Percentiles rank a stretch among this genome's conserved stretches.
phyloP scores from a whole-genome alignment of 1,140 invertebrate species.

The Heliconius hermathena region DNA sequence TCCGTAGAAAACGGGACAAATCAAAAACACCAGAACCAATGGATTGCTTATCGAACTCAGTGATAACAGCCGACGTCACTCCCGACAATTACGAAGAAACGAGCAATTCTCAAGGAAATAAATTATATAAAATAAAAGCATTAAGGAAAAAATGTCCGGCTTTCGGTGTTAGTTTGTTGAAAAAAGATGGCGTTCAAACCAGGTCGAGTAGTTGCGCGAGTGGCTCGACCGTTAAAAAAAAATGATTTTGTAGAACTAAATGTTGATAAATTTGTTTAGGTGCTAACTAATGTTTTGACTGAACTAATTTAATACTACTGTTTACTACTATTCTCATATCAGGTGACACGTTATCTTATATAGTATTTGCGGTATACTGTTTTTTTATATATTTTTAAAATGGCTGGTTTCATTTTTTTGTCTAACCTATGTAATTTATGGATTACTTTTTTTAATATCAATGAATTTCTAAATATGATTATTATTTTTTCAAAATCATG shows the following conservation, averaged over 20 bases:
- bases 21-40: conserved; percentile 76
- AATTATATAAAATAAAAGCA: conserved; percentile 79
- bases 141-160: conserved; percentile 73
- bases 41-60: conserved; percentile 69
- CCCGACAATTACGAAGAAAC: conserved; percentile 73
- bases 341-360: conserved; percentile 42
- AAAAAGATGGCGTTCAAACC: conserved; percentile 75
- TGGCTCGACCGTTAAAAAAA: conserved; percentile 73
- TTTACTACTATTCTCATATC: conserved; percentile 58
- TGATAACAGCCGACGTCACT: conserved; percentile 70
- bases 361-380: background rate
- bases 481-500: no score
- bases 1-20: conserved; percentile 74
- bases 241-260: conserved; percentile 64
- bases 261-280: conserved; percentile 63
- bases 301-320: conserved; percentile 47
- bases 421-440: no score
- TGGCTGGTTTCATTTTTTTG: no score
- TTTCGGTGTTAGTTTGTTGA: conserved; percentile 67
- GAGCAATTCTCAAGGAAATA: conserved; percentile 76
- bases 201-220: conserved; percentile 71
- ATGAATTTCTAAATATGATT: no score
- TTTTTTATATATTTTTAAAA: background rate
- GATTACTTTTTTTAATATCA: background rate
- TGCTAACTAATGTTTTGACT: conserved; percentile 53